Percentiles rank a stretch among this genome's conserved stretches.
Evolutionary conservation across 1,140 invertebrate species (phyloP).

Genomic region (Drosophila ambigua): DNA sequence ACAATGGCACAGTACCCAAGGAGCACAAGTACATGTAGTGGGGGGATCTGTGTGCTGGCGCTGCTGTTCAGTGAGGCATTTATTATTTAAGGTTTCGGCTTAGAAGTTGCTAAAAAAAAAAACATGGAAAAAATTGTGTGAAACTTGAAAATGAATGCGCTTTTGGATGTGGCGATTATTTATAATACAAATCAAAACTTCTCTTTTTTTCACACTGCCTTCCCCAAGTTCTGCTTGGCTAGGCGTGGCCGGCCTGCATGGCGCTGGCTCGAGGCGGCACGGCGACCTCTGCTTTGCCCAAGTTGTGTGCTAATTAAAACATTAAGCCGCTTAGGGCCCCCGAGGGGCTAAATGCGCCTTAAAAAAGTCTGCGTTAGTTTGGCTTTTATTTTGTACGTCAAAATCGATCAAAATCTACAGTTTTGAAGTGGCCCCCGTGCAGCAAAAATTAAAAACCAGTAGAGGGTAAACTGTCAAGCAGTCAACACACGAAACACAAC

Average conservation of each 20-base stretch:
- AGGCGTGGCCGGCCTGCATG: constrained; percentile 21
- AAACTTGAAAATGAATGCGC: constrained; percentile 37
- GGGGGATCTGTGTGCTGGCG: background rate
- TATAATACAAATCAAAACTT: constrained; percentile 18
- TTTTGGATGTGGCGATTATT: constrained; percentile 28
- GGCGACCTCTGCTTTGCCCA: constrained; percentile 22
- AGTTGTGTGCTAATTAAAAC: constrained; percentile 51
- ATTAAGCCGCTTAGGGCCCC: constrained; percentile 23
- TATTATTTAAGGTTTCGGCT: background rate
- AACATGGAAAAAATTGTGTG: constrained; percentile 22
- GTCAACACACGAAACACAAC: constrained; percentile 28
- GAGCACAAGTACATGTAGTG: constrained; percentile 6
- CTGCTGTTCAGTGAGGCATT: background rate
- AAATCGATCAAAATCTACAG: constrained; percentile 29
- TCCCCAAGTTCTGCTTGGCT: constrained; percentile 11
- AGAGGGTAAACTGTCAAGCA: constrained; percentile 47
- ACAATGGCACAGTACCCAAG: constrained; percentile 32
- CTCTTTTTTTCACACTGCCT: too few species aligned
- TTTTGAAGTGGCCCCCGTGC: constrained; percentile 27
- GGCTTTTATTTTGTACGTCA: constrained; percentile 19
- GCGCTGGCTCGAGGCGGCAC: background rate
- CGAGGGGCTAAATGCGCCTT: constrained; percentile 42
- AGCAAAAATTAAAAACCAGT: constrained; percentile 41
- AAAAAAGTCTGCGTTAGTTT: constrained; percentile 20
- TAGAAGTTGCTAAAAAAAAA: constrained; percentile 3